phyloP scores from a whole-genome alignment of 2,113 vertebrate species.

The Dicentrarchus labrax region DNA sequence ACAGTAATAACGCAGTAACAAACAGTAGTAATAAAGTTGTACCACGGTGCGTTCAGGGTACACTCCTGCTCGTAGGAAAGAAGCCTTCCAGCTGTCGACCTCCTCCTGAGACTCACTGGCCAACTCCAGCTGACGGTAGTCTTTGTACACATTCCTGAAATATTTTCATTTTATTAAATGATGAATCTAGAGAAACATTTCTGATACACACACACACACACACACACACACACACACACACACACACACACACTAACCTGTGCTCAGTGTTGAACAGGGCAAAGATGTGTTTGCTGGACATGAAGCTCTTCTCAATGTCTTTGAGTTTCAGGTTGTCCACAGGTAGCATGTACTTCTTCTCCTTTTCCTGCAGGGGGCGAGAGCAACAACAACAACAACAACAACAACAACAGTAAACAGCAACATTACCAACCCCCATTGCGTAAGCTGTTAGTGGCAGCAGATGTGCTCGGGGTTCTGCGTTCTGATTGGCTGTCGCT shows the following conservation, averaged over 20 bases:
- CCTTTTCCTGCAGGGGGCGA: slow-evolving; percentile 74
- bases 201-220: neutral
- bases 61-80: slow-evolving; percentile 95
- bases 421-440: too few relatives aligned
- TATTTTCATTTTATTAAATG: neutral
- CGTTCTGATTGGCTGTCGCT: too few relatives aligned
- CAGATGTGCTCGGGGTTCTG: too few relatives aligned
- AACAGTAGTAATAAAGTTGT: slow-evolving; percentile 2
- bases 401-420: too few relatives aligned
- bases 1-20: neutral
- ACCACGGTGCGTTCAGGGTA: slow-evolving; percentile 95
- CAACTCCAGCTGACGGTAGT: slow-evolving; percentile 95
- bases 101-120: slow-evolving; percentile 97
- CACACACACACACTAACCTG: slow-evolving; percentile 81
- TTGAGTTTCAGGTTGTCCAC: slow-evolving; percentile 96
- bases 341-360: slow-evolving; percentile 93
- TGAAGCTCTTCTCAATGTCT: slow-evolving; percentile 97
- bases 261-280: slow-evolving; percentile 97
- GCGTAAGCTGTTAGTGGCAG: too few relatives aligned
- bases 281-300: slow-evolving; percentile 98
- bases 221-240: slow-evolving; percentile 52
- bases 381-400: neutral
- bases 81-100: slow-evolving; percentile 97
- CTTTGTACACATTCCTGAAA: slow-evolving; percentile 96
- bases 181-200: neutral